Conservation (phyloP, 2,113 vertebrate genomes). For the Paramormyrops kingsleyae region DNA sequence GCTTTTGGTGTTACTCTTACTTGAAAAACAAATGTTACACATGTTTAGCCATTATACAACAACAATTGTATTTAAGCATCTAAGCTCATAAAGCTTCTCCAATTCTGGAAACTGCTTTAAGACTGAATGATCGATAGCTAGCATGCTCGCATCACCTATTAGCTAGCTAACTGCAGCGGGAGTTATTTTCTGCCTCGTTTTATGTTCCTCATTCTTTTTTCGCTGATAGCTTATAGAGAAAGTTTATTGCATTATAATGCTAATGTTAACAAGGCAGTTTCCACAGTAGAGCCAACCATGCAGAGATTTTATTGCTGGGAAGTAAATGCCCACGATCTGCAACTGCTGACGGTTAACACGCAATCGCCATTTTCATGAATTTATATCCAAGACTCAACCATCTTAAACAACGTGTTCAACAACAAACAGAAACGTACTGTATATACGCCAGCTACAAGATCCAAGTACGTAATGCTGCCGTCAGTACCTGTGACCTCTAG, state of each 20-base stretch:
- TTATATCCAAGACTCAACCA: neutral
- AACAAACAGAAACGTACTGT: neutral
- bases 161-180: neutral
- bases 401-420: neutral
- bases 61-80: neutral
- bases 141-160: neutral
- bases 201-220: neutral
- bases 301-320: neutral
- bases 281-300: neutral
- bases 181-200: neutral
- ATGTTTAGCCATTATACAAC: neutral
- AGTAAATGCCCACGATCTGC: neutral
- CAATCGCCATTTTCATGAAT: neutral
- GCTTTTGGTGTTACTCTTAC: neutral
- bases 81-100: neutral
- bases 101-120: neutral
- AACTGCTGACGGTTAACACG: neutral
- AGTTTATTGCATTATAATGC: slow-evolving; percentile 3
- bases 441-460: neutral
- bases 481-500: neutral
- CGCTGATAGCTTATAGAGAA: neutral
- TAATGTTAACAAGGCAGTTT: neutral
- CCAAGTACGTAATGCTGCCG: neutral
- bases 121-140: neutral
- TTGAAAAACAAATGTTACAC: neutral